Percentiles rank a stretch among this genome's conserved stretches.
These are phyloP conservation scores for Nasonovia ribisnigri DNA, from an alignment of 2,888 invertebrate genomes.

Conservation along the genomic window DNA sequence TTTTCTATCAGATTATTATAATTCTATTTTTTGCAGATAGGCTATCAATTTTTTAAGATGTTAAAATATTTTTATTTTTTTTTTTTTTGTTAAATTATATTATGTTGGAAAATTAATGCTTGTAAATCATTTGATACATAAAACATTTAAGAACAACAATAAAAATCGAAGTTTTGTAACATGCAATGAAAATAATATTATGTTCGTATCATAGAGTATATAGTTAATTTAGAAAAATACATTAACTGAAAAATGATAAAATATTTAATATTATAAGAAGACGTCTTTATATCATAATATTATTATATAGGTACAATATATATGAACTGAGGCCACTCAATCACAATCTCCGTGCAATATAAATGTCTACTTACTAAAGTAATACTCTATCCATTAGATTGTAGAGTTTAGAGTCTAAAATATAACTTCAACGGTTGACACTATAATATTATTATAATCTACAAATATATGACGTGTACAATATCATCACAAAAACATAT, in stretches of 20 bases:
- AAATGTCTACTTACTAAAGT: neutral
- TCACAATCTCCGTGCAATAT: neutral
- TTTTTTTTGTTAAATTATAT: neutral
- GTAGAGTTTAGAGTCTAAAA: neutral
- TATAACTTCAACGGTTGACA: neutral
- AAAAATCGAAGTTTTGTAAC: neutral
- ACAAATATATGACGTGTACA: neutral
- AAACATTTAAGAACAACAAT: neutral
- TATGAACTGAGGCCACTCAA: neutral
- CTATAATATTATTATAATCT: neutral
- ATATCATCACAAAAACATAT: neutral
- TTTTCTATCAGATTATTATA: neutral
- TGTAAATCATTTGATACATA: neutral
- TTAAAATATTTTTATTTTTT: neutral
- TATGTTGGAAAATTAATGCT: neutral
- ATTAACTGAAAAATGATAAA: neutral
- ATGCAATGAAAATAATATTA: slow-evolving; percentile 5
- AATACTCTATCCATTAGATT: neutral
- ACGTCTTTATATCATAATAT: neutral
- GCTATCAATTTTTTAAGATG: neutral
- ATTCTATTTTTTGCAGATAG: neutral
- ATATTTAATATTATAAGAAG: neutral
- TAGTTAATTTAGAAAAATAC: neutral
- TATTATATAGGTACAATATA: slow-evolving; percentile 3
- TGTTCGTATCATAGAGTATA: neutral